Percentiles rank a stretch among this genome's conserved stretches.
phyloP scores from a whole-genome alignment of 2,113 vertebrate genomes.

The Spea multiplicata region DNA sequence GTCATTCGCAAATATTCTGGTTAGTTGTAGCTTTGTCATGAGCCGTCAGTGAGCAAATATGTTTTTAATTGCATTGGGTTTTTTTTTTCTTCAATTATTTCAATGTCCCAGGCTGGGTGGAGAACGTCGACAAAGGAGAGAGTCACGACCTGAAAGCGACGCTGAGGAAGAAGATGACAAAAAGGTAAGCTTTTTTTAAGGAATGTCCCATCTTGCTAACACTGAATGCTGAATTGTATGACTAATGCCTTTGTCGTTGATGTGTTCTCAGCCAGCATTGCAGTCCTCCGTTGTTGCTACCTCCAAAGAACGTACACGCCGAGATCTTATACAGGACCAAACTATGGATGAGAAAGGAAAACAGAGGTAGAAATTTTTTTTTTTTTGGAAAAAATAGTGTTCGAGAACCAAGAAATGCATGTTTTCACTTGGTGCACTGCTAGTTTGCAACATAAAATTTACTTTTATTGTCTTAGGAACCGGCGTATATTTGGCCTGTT shows the following conservation, averaged over 20 bases:
- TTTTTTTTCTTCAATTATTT: neutral
- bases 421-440: neutral
- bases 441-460: too few relatives aligned
- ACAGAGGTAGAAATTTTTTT: slow-evolving; percentile 83
- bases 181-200: slow-evolving; percentile 16
- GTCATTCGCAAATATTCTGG: too few relatives aligned
- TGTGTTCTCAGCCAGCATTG: slow-evolving; percentile 82
- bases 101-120: slow-evolving; percentile 81
- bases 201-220: too few relatives aligned
- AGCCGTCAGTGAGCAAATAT: neutral
- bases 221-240: too few relatives aligned
- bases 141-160: slow-evolving; percentile 94
- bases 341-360: slow-evolving; percentile 98
- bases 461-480: slow-evolving; percentile 73
- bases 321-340: slow-evolving; percentile 99
- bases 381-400: slow-evolving; percentile 6
- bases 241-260: slow-evolving; percentile 1
- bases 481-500: slow-evolving; percentile 99
- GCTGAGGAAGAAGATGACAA: slow-evolving; percentile 93
- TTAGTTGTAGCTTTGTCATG: too few relatives aligned
- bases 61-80: neutral
- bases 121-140: slow-evolving; percentile 93
- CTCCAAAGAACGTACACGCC: slow-evolving; percentile 98
- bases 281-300: slow-evolving; percentile 99
- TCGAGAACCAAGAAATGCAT: too few relatives aligned